Base-by-base conservation (phyloP, 2,888 invertebrate species). In the Ecdyonurus torrentis region DNA sequence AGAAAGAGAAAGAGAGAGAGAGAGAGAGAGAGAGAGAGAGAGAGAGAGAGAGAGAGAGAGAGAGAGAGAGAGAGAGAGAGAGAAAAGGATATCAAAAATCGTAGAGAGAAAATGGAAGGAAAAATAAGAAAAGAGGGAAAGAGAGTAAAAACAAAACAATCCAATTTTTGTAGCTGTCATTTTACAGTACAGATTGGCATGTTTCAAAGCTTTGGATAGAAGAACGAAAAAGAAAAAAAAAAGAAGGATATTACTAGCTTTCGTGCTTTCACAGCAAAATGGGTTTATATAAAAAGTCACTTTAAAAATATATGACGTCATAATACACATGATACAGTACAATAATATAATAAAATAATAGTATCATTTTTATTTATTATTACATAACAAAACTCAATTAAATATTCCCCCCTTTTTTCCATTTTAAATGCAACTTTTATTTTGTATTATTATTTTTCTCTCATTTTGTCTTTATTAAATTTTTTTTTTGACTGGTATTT, bases 121-220 rank as follows among this genome's bases (percentile, higher is more conserved):
- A 25, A n/a, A 25, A 25, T 15, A 15, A 25, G 25, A 19, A 23
- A n/a, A 3, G 23, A 25, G 60, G 59, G 24, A 2, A 20, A 25
- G 37, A 37, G 7, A 37, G 37, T 15, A 37, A 37, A 15, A 15
- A 10, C 3, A 5, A 55, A 55, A 55, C 55, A 55, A 55, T 55
- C 55, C 55, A 55, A 55, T 55, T 55, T 55, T 55, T 55, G 55
- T 55, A 55, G 55, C 55, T 55, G 55, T 55, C 55, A 55, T 55
- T 55, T 55, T 55, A 20, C 20, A 18, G 5, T 37, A 5, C 7
- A 37, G 37, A 37, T 37, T 37, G 37, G 37, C 37, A 37, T n/a
- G n/a, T n/a, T n/a, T n/a, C n/a, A n/a, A n/a, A n/a, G n/a, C n/a
- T n/a, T n/a, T n/a, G n/a, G n/a, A n/a, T n/a, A n/a, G n/a, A n/a